Evolutionary conservation across 2,888 invertebrate species (phyloP).

Genomic region (Herminia tarsipennalis): DNA sequence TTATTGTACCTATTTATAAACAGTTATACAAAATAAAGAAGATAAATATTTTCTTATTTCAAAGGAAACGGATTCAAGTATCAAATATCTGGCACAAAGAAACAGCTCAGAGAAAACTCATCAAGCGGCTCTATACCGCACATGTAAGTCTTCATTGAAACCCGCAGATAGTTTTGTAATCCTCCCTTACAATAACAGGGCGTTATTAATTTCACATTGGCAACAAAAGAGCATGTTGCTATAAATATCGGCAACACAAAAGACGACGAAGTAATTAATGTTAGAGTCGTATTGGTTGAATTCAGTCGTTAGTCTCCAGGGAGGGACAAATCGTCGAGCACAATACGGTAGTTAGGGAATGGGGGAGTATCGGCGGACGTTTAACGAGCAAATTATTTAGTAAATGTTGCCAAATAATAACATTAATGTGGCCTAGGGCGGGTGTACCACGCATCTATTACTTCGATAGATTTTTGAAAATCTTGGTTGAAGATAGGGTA

Average conservation of each 20-base stretch:
- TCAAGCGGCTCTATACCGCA: constrained; percentile 53
- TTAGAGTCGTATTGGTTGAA: constrained; percentile 74
- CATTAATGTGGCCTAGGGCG: constrained; percentile 67
- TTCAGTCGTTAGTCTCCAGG: constrained; percentile 70
- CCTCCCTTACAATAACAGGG: constrained; percentile 55
- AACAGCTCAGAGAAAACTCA: constrained; percentile 62
- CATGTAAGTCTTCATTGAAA: constrained; percentile 62
- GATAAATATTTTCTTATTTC: too few relatives aligned
- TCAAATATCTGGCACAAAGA: constrained; percentile 20
- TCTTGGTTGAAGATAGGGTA: too few relatives aligned
- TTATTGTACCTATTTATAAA: too few relatives aligned
- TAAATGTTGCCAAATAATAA: constrained; percentile 86
- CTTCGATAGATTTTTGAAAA: neutral
- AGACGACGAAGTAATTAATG: constrained; percentile 77
- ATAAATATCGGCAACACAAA: constrained; percentile 78
- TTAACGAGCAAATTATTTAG: constrained; percentile 85
- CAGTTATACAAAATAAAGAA: too few relatives aligned
- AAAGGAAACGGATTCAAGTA: constrained; percentile 18
- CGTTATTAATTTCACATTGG: constrained; percentile 74
- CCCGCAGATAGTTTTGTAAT: constrained; percentile 68
- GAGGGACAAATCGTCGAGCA: constrained; percentile 65
- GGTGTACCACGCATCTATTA: constrained; percentile 11
- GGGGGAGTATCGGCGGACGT: constrained; percentile 75
- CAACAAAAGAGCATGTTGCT: constrained; percentile 79
- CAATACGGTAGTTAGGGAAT: constrained; percentile 81